Base-by-base conservation (phyloP, 2,797 vertebrate species). In the Psittacula echo region DNA sequence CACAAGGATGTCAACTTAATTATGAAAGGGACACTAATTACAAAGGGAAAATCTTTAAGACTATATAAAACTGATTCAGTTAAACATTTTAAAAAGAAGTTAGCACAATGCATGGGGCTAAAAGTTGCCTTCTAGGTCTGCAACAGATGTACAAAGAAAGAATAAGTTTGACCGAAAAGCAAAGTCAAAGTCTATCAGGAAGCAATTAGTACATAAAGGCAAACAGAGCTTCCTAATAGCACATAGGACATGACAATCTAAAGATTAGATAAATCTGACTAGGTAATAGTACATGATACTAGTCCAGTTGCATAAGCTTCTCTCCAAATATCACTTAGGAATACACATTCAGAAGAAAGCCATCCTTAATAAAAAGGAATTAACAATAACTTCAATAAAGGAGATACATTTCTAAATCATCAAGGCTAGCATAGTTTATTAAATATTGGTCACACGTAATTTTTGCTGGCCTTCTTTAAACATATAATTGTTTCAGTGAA, bases 61-160 rank as follows among this genome's bases (percentile, higher is more conserved):
- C 29, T 73, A 65, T 18, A 67, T 22, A 81, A 79, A 82, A 26
- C 26, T 53, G 51, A 68, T 32, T 88, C 16, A 41, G 47, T 23
- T 47, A 50, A 74, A 64, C 20, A 23, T 51, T 82, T 79, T 85
- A 12, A 85, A 41, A 73, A 78, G 26, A 87, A 65, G 22, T 18
- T 26, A 80, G 24, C 45, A 72, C 3, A 19, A 67, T 3, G 11
- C 27, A 48, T 0, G 0, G 39, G 15, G 19, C 11, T 73, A 54
- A 90, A 90, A 80, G 53, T 19, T 50, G 87, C 16, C 34, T 60
- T 73, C 32, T 66, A 44, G 13, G 11, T 60, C 68, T 73, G 39
- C 32, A 76, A 80, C 26, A 70, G 16, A 48, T 5, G 29, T 26
- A 72, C 3, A 23, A 44, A 58, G 41, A 75, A 85, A 73, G 27